These are phyloP conservation scores for Cottus gobio DNA, from an alignment of 2,113 vertebrate genomes.

Conservation along the genomic window DNA sequence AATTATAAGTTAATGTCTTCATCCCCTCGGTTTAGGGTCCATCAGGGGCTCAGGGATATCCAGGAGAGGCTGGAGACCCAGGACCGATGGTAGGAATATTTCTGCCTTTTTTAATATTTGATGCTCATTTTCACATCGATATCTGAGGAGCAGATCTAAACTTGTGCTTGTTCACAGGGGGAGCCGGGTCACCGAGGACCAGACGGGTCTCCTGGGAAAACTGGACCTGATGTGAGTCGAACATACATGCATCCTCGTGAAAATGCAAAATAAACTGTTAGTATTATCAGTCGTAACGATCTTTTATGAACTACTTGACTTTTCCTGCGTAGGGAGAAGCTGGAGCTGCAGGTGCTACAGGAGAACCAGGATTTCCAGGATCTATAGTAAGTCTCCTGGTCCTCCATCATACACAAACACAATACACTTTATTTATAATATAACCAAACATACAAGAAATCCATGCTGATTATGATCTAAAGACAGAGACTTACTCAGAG, in stretches of 20 bases:
- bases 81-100: conserved; percentile 87
- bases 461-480: background rate
- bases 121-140: background rate
- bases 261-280: background rate
- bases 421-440: background rate
- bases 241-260: background rate
- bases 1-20: background rate
- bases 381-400: conserved; percentile 85
- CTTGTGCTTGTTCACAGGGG: conserved; percentile 82
- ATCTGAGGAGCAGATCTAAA: background rate
- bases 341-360: conserved; percentile 88
- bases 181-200: conserved; percentile 90
- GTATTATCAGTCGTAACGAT: background rate
- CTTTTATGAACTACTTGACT: background rate
- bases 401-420: background rate
- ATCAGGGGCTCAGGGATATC: conserved; percentile 87
- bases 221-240: conserved; percentile 92
- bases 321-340: conserved; percentile 86
- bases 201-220: conserved; percentile 91
- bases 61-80: conserved; percentile 91
- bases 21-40: conserved; percentile 83
- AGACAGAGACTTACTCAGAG: background rate
- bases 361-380: conserved; percentile 91
- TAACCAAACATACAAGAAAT: background rate
- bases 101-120: background rate